Base-by-base conservation (phyloP, 2,888 invertebrate species). In the Clostera curtula region DNA sequence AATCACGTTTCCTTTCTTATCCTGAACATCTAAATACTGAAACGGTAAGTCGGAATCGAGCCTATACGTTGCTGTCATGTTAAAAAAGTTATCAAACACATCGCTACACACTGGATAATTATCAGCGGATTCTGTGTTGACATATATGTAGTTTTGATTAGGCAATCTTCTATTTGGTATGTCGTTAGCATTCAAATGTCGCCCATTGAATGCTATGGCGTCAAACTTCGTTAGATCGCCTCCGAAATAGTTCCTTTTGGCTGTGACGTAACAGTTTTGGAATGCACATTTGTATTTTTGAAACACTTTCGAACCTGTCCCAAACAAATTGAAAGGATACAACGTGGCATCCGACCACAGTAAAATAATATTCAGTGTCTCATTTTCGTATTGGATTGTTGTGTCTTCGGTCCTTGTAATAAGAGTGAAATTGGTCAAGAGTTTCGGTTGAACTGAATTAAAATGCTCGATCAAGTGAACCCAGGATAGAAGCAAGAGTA, bases 31-130 rank as follows among this genome's bases (percentile, higher is more conserved):
- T 15, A 84, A 47, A 41, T 84, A 84, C 2, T 65, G 57, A 16
- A 43, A 63, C 0, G 64, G 67, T 28, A 83, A 64, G 36, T 83
- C 82, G 1, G 83, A 80, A 43, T 77, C 55, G 2, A 80, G 48
- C 48, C 56, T 69, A 18, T 83, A 83, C 0, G 83, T 83, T 1
- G 70, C 49, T 1, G 84, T 83, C 74, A 71, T 74, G 38, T 84
- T 83, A 22, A 84, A 84, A 32, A 66, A 82, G 3, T 56, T 49
- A n/a, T 84, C 70, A 16, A 56, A 80, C 9, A 31, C 27, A 1
- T 40, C 20, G 3, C 37, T 34, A 33, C 80, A 82, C 0, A 73
- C 50, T 0, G 82, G 80, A 29, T 56, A 66, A 34, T 79, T 70
- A 1, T 70, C 67, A 1, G 77, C 49, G 0, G 84, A 83, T 42